Evolutionary conservation across 2,797 vertebrate species (phyloP), one percentile per base, ranked within the genome.

Genomic region (Aldrovandia affinis): DNA sequence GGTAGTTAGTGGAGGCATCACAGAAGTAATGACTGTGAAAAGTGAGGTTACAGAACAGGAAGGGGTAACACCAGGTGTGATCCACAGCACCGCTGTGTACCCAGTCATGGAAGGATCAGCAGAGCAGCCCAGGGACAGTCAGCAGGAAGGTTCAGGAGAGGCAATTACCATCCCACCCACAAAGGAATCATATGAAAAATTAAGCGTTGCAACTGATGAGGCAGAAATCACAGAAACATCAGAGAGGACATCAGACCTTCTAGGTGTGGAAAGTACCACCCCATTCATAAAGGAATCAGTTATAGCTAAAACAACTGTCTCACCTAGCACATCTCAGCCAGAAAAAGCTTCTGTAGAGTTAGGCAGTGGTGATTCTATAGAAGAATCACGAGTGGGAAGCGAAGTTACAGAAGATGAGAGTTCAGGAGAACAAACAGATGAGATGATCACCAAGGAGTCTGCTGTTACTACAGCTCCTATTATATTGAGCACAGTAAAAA

Each of bases 1-100:
- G 30, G 30, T 36, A 30, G 30, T 68, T 73, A 73, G 68, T 39
- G 68, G 36, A 22, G 68, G 7, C 18, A 42, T 73, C 36, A 73
- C 68, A 22, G 15, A 73, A 52, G 47, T 42, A 28, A 52, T n/a
- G 5, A 52, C 22, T 54, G 14, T 42, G 42, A 68, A 68, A 6
- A 88, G 86, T 59, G 79, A 86, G 55, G 47, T 25, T 44, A 75
- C 5, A 8, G 39, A 75, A 5, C 47, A 83, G 83, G 80, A 47
- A 39, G n/a, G 80, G 30, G 7, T 73, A 30, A 70, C 73, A 52
- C 54, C 65, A 79, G 82, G 47, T 57, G 55, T 20, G 20, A 22
- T 20, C 50, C 14, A 52, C 50, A 52, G 50, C 14, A 8, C 50
- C 4, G 7, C 54, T 55, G 12, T 18, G 54, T 55, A 55, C 54